Evolutionary conservation across 1,140 invertebrate species (phyloP).

Genomic region (Bombus polaris): DNA sequence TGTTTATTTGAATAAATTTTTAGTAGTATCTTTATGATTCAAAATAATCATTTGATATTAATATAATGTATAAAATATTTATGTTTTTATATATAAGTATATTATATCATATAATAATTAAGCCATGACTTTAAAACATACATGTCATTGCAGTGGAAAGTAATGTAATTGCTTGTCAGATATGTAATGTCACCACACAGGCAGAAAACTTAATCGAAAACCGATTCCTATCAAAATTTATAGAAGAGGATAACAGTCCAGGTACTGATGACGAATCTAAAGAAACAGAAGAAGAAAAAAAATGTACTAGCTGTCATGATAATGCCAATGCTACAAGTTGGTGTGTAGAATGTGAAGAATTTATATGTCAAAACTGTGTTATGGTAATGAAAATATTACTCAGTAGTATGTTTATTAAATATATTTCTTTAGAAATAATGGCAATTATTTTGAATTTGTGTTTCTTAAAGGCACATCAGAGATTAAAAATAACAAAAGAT

Average conservation of each 20-base stretch:
- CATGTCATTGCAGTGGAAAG: constrained; percentile 69
- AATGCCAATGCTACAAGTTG: constrained; percentile 91
- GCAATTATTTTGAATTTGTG: constrained; percentile 34
- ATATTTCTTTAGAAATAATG: not conserved
- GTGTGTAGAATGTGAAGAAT: constrained; percentile 95
- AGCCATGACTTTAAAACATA: not conserved
- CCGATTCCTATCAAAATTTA: constrained; percentile 76
- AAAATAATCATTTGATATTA: not conserved
- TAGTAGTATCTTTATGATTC: not conserved
- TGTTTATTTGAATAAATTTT: not conserved
- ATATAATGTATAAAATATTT: not conserved
- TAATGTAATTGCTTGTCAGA: constrained; percentile 74
- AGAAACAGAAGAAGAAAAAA: constrained; percentile 84
- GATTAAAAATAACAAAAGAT: constrained; percentile 95
- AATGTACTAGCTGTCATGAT: constrained; percentile 94
- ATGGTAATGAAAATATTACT: constrained; percentile 70
- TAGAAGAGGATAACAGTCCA: constrained; percentile 81
- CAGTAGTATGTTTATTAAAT: not conserved
- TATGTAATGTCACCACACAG: constrained; percentile 78
- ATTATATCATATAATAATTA: not conserved
- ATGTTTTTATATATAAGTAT: not conserved
- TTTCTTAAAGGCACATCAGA: constrained; percentile 84
- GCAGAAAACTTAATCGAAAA: constrained; percentile 79
- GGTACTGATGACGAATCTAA: constrained; percentile 77
- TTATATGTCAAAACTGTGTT: constrained; percentile 95